Conservation (phyloP, 92 coral and sea anemone species). For the Bergia sp. region DNA sequence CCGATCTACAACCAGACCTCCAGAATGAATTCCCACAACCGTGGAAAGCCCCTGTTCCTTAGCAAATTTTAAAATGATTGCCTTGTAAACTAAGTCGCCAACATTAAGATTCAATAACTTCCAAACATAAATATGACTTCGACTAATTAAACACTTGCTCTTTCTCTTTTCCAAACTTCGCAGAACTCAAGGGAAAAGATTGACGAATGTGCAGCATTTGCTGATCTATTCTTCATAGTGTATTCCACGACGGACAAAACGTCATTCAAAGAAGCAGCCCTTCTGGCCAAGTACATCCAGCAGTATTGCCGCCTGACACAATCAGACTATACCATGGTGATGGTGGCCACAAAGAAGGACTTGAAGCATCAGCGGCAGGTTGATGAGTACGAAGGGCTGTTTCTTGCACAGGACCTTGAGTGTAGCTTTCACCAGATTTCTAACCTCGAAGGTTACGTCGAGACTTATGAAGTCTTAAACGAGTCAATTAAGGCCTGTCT, state of each 20-base stretch:
- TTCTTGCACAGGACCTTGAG: slow-evolving; percentile 81
- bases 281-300: slow-evolving; percentile 80
- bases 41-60: not conserved
- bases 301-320: slow-evolving; percentile 68
- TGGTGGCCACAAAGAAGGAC: slow-evolving; percentile 89
- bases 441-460: slow-evolving; percentile 73
- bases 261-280: slow-evolving; percentile 86
- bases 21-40: not conserved
- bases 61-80: too few species aligned
- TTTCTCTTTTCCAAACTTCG: not conserved
- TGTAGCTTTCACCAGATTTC: slow-evolving; percentile 88
- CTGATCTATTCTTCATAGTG: slow-evolving; percentile 92
- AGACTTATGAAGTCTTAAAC: slow-evolving; percentile 72
- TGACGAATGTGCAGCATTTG: slow-evolving; percentile 80
- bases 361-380: slow-evolving; percentile 74
- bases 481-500: slow-evolving; percentile 70
- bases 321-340: slow-evolving; percentile 60
- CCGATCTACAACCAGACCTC: not conserved
- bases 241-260: slow-evolving; percentile 94
- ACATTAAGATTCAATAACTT: too few species aligned
- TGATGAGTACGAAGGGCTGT: slow-evolving; percentile 81
- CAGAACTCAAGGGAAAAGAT: slow-evolving; percentile 89
- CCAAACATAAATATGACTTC: too few species aligned
- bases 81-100: too few species aligned
- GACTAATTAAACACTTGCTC: not conserved